phyloP scores from a whole-genome alignment of 2,888 invertebrate genomes.

The Apeira syringaria region DNA sequence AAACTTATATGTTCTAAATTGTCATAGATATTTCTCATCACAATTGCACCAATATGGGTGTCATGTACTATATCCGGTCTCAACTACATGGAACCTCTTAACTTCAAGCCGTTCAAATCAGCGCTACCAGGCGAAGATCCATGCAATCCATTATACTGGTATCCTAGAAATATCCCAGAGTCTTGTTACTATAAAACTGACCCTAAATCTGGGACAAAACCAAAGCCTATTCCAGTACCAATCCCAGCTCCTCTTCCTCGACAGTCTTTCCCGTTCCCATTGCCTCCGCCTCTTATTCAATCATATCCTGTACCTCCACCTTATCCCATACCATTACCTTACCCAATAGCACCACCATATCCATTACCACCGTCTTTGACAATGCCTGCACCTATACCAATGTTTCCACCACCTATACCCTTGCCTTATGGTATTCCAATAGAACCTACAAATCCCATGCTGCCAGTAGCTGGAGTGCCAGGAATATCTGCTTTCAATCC shows the following conservation, averaged over 20 bases:
- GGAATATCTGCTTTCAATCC: constrained; percentile 22
- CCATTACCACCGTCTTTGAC: constrained; percentile 18
- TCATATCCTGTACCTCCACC: background rate
- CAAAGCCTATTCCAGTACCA: constrained; percentile 21
- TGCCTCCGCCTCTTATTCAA: background rate
- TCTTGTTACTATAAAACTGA: constrained; percentile 35
- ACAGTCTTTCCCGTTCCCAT: constrained; percentile 12
- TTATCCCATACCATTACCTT: background rate
- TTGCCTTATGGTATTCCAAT: constrained; percentile 42
- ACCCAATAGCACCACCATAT: constrained; percentile 8
- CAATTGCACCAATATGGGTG: constrained; percentile 25
- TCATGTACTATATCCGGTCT: constrained; percentile 49
- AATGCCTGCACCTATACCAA: constrained; percentile 10
- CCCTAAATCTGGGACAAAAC: constrained; percentile 21
- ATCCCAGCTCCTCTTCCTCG: constrained; percentile 33
- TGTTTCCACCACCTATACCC: constrained; percentile 22
- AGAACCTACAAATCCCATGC: constrained; percentile 38
- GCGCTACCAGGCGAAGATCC: constrained; percentile 42
- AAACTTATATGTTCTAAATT: background rate
- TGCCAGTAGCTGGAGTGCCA: constrained; percentile 29
- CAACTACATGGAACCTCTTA: constrained; percentile 45
- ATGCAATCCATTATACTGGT: constrained; percentile 71
- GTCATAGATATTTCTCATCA: constrained; percentile 35
- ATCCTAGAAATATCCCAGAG: constrained; percentile 45
- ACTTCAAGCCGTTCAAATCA: constrained; percentile 13